Percentiles rank a stretch among this genome's conserved stretches.
These are phyloP conservation scores for Crambe crambe DNA, from an alignment of 37 sponge, comb jelly and placozoan genomes.

Conservation along the genomic window DNA sequence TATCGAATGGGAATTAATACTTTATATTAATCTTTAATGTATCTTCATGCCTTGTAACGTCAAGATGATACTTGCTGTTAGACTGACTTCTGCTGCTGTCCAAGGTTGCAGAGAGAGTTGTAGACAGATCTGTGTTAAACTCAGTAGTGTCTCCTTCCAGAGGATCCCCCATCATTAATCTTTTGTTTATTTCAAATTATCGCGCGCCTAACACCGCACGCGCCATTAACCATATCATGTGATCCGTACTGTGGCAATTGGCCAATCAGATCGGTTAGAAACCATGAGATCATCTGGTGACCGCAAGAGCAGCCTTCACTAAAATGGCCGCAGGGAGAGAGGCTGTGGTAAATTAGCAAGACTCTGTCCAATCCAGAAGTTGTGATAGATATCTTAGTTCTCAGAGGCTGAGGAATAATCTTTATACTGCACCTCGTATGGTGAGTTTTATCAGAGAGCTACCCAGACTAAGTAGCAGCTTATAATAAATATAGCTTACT, in stretches of 20 bases:
- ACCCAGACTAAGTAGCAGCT: no score
- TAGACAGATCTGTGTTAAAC: constrained; percentile 2
- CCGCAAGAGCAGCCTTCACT: neutral
- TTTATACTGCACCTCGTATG: no score
- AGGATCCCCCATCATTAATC: neutral
- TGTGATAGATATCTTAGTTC: no score
- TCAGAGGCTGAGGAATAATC: no score
- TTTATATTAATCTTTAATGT: neutral
- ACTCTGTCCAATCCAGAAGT: no score
- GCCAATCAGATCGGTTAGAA: neutral
- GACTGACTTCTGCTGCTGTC: constrained; percentile 44
- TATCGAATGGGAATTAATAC: neutral
- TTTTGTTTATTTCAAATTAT: neutral
- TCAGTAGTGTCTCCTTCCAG: neutral
- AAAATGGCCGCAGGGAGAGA: neutral
- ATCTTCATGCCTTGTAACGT: constrained; percentile 21
- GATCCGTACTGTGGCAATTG: neutral
- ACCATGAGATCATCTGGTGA: neutral
- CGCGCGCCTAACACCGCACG: neutral
- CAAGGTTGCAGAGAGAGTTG: constrained; percentile 39
- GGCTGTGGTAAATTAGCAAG: neutral
- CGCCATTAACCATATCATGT: neutral
- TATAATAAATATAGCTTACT: no score
- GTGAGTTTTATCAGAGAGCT: no score
- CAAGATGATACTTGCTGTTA: neutral